Evolutionary conservation across 2,797 vertebrate genomes (phyloP), one percentile per base, ranked within the genome.

Genomic region (Bovichtus diacanthus): DNA sequence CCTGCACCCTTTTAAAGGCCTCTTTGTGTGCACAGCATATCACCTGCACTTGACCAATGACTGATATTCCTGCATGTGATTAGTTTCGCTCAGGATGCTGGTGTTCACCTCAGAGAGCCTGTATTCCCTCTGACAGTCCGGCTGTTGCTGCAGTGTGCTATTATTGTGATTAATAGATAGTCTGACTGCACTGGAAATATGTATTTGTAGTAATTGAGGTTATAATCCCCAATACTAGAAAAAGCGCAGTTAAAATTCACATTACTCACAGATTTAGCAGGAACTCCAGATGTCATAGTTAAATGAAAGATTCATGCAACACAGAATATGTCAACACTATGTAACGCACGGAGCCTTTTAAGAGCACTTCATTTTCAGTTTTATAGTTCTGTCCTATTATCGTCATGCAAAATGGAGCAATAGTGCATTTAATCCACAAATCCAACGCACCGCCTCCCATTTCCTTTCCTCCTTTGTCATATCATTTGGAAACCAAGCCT

Each of bases 401-500:
- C 44, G 38, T 39, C 60, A 63, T 51, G 76, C 19, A 70, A 73
- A 75, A 53, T 39, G n/a, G 41, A 63, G 46, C 69, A 83, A 64
- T 16, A 5, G 21, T 47, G 34, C 21, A 61, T 76, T 68, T 56
- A 66, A 68, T 47, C 43, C 65, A 46, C 60, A 69, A 50, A 76
- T 78, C 81, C 50, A 81, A 63, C 23, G 46, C 66, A 70, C 43
- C 64, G 25, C 34, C 74, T 75, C 73, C 38, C 15, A 64, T 84
- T 85, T 88, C 81, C 77, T 86, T 64, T 78, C 59, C 63, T 82
- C 67, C 66, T 85, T 78, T 34, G 67, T 88, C 55, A 90, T 84
- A 82, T 70, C 4, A 18, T 62, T 72, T 55, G 65, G 55, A 90
- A 86, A 66, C 60, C n/a, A 49, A 78, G 46, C 74, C 66, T 25